Base-by-base conservation (phyloP, 2,797 vertebrate species). In the Furcifer pardalis region DNA sequence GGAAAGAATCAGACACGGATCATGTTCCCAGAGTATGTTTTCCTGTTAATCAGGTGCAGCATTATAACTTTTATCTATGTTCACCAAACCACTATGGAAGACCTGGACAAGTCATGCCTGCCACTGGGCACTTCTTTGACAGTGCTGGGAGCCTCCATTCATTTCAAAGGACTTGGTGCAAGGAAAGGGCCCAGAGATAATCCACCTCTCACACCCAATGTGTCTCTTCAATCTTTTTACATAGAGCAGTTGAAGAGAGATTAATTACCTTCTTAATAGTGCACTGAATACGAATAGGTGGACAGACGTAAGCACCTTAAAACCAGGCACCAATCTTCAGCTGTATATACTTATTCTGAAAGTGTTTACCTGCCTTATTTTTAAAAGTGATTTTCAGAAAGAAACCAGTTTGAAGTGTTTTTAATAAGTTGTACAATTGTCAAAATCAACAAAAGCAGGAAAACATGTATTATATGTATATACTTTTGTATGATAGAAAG, bases 231-330 rank as follows among this genome's bases (percentile, higher is more conserved):
- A 30, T 1, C 30, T 2, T 32, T 0, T 80, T 44, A 78, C n/a
- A 0, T 0, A 0, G 69, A 84, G 69, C 7, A 42, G 88, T 91
- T 77, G 9, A 90, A 86, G 5, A 25, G 7, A 6, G 59, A 88
- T 81, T 76, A 90, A 87, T 90, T 86, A 87, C 86, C 75, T 2
- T 49, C 89, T 88, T 92, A 89, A 89, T 83, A 78, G 92, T 89
- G 90, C 95, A 96, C 95, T 95, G 95, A 95, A 83, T 5, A 79
- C 73, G 77, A 77, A 76, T 1, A 7, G 83, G 9, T n/a, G n/a
- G 19, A 84, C 30, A 69, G 82, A 87, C 71, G 3, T 68, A 93
- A 94, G 94, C 94, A 95, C 94, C 94, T 94, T 94, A 94, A 86
- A 9, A 87, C 89, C 23, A 79, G 40, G 68, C 89, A 59, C 84